phyloP scores from a whole-genome alignment of 53 echinoderm and acorn worm species.

The Echinarachnius parma region DNA sequence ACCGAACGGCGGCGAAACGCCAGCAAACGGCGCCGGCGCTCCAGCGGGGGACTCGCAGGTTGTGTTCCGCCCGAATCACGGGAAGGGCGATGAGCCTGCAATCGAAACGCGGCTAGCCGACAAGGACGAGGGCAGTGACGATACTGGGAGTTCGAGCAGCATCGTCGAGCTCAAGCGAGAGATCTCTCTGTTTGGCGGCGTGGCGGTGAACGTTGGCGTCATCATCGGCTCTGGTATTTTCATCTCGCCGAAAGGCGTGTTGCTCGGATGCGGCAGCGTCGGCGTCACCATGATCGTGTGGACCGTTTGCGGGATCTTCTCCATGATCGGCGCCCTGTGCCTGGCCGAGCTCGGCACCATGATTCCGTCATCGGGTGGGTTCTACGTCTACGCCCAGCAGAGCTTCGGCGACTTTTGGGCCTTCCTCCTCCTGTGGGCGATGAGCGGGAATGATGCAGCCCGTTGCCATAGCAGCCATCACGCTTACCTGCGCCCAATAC shows the following conservation, averaged over 20 bases:
- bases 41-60: constrained; percentile 27
- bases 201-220: constrained; percentile 79
- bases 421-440: constrained; percentile 72
- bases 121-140: constrained; percentile 6
- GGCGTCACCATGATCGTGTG: constrained; percentile 76
- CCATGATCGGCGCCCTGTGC: constrained; percentile 79
- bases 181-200: constrained; percentile 69
- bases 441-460: constrained; percentile 71
- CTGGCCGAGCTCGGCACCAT: constrained; percentile 82
- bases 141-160: neutral
- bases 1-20: constrained; percentile 8
- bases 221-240: constrained; percentile 94
- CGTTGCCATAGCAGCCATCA: constrained; percentile 57
- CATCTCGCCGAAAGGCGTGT: constrained; percentile 81
- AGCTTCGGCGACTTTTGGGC: constrained; percentile 72
- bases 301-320: constrained; percentile 72
- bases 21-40: constrained; percentile 1
- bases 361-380: constrained; percentile 67
- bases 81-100: neutral
- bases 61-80: constrained; percentile 10
- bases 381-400: constrained; percentile 72
- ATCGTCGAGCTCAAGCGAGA: constrained; percentile 61
- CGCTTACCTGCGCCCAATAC: constrained; percentile 76
- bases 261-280: constrained; percentile 71
- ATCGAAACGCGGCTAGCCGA: constrained; percentile 32